Evolutionary conservation across 1,140 invertebrate genomes (phyloP), one percentile per base, ranked within the genome.

Genomic region (Sipha flava): DNA sequence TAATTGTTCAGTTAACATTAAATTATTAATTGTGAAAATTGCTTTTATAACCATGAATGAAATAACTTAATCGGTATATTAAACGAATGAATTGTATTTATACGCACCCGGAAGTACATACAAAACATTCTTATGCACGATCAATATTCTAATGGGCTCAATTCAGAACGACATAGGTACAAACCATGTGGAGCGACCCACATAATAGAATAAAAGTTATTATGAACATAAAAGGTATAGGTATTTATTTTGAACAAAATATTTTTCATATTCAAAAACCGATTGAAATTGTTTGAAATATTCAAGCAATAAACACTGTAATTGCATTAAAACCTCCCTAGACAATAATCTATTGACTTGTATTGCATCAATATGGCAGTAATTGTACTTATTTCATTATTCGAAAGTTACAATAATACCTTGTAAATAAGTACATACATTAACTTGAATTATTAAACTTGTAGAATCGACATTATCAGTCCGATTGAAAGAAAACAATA

Each of bases 71-170:
- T n/a, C n/a, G n/a, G n/a, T n/a, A n/a, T n/a, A n/a, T n/a, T n/a
- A n/a, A 52, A 37, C 18, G n/a, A 21, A 45, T 68, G 10, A 23
- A 70, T 43, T 23, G 23, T 68, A 23, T 68, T 43, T 45, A 1
- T 29, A 43, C 21, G 16, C 43, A 21, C 45, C 45, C 45, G 68
- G 45, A 72, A 72, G 68, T 72, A 47, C 47, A 49, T 49, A 21
- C 14, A 66, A 47, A 16, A 47, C 14, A 49, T 49, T 49, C 68
- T 21, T n/a, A n/a, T 14, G 18, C 47, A 26, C 26, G 43, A 72
- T 72, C 68, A 72, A 72, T 72, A 49, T 72, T 72, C 26, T 26
- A 66, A 66, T 66, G 45, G 7, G 23, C 68, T 72, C 45, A 21
- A 72, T 72, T 34, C 29, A n/a, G 18, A 49, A 47, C 29, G 16